phyloP scores from a whole-genome alignment of 2,888 invertebrate species.

The Platycheirus albimanus region DNA sequence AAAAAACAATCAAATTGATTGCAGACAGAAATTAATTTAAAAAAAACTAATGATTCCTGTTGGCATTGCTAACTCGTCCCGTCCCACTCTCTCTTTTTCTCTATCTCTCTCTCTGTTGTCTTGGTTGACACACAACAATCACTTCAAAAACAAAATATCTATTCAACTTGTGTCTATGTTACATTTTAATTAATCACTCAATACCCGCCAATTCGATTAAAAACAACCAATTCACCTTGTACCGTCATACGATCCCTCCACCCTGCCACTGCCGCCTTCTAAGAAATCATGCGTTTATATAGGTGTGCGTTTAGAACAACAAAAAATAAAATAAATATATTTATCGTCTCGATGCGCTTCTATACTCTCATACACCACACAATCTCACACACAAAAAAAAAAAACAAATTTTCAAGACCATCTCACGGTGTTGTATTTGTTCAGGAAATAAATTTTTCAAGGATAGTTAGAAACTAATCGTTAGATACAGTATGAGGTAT shows the following conservation, averaged over 20 bases:
- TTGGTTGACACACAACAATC: conserved; percentile 35
- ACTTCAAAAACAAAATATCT: conserved; percentile 12
- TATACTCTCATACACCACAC: conserved; percentile 20
- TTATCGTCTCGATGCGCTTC: conserved; percentile 27
- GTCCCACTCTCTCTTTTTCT: too few species aligned
- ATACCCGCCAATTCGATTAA: conserved; percentile 63
- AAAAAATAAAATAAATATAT: too few species aligned
- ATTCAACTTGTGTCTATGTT: conserved; percentile 18
- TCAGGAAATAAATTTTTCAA: conserved; percentile 71
- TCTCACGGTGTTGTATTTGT: conserved; percentile 51
- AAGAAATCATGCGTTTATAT: conserved; percentile 41
- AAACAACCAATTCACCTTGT: conserved; percentile 71
- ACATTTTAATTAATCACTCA: conserved; percentile 64
- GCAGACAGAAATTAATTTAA: background rate
- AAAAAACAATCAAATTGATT: background rate
- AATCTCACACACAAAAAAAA: background rate
- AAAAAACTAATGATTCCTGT: conserved; percentile 29
- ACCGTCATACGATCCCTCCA: background rate
- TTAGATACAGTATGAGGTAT: conserved; percentile 31
- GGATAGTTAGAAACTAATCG: conserved; percentile 70
- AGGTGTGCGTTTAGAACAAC: conserved; percentile 38
- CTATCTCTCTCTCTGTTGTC: background rate
- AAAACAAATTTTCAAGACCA: conserved; percentile 56
- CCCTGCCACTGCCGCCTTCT: background rate
- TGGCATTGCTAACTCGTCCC: conserved; percentile 47